Conservation (phyloP, 1,140 invertebrate species). For the honey bee (Apis mellifera) region DNA sequence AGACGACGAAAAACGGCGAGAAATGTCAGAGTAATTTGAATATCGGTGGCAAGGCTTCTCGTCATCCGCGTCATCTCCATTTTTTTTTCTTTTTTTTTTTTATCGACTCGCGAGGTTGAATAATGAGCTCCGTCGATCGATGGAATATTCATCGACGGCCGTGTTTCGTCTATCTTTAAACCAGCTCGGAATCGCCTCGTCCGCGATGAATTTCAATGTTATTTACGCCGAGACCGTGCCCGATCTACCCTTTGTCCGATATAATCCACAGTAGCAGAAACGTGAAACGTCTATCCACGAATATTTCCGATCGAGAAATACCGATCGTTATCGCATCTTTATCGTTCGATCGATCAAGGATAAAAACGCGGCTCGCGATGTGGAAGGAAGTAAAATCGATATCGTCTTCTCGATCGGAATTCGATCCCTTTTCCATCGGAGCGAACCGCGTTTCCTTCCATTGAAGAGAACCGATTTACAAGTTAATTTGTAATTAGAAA, state of each 20-base stretch:
- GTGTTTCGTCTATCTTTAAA: constrained; percentile 27
- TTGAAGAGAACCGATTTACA: too few species aligned
- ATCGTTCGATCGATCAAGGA: too few species aligned
- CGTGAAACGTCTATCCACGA: not conserved
- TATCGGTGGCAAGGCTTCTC: constrained; percentile 35
- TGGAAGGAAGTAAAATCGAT: not conserved
- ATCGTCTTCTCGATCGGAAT: too few species aligned
- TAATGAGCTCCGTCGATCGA: constrained; percentile 15
- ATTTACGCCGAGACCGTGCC: not conserved
- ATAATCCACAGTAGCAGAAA: not conserved
- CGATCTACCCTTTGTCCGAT: not conserved
- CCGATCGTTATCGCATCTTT: too few species aligned
- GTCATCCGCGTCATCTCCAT: constrained; percentile 17
- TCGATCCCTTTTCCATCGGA: too few species aligned
- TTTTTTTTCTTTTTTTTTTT: constrained; percentile 1
- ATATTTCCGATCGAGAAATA: not conserved
- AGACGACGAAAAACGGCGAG: not conserved
- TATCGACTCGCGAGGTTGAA: constrained; percentile 12
- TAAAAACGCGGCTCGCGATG: too few species aligned
- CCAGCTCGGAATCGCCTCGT: not conserved
- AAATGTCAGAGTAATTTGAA: constrained; percentile 20
- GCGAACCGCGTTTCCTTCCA: too few species aligned
- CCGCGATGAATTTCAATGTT: constrained; percentile 9
- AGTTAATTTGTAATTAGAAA: not conserved
- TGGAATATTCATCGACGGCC: constrained; percentile 25